phyloP scores from a whole-genome alignment of 2,113 vertebrate species.

The Murina feae region DNA sequence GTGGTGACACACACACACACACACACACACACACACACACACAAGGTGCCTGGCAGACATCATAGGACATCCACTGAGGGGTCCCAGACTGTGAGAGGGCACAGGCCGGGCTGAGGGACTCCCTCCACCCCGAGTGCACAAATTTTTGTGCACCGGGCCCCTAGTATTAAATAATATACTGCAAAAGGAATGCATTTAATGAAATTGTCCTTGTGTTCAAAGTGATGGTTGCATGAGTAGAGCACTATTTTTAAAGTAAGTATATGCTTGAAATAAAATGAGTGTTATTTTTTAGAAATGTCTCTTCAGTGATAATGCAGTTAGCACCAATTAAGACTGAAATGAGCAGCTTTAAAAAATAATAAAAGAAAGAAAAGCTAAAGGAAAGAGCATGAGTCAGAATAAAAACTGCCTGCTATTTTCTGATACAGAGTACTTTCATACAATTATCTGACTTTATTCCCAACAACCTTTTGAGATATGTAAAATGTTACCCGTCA shows the following conservation, averaged over 20 bases:
- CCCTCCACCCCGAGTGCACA: too few relatives aligned
- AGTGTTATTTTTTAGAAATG: background rate
- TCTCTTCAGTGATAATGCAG: background rate
- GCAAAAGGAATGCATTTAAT: background rate
- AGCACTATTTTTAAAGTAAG: background rate
- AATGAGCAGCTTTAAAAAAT: background rate
- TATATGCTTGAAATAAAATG: background rate
- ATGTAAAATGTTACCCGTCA: background rate
- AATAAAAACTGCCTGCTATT: background rate
- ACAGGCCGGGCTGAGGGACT: too few relatives aligned
- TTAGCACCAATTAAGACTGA: background rate
- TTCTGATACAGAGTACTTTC: background rate
- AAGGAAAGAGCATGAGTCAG: background rate
- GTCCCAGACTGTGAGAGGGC: too few relatives aligned
- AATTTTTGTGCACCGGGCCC: too few relatives aligned
- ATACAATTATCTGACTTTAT: background rate
- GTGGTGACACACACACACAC: too few relatives aligned
- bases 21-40: too few relatives aligned
- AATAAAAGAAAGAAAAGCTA: background rate
- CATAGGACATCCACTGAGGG: too few relatives aligned
- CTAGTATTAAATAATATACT: background rate
- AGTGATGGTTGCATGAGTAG: background rate
- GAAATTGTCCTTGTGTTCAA: background rate
- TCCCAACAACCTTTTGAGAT: background rate
- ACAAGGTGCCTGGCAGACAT: too few relatives aligned